phyloP scores from a whole-genome alignment of 2,797 vertebrate species.

The Typhlichthys eigenmanni region DNA sequence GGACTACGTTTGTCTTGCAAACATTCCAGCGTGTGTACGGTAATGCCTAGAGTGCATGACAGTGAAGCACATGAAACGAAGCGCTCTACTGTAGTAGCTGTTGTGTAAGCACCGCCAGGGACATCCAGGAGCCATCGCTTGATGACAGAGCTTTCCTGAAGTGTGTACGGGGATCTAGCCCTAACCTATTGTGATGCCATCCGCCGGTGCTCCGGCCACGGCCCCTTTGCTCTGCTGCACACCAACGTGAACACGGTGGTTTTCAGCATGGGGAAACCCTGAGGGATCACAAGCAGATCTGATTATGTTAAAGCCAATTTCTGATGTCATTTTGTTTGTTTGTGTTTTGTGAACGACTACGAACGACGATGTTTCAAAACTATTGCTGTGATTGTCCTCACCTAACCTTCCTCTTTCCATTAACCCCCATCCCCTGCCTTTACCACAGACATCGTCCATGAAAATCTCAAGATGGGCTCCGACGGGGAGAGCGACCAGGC shows the following conservation, averaged over 20 bases:
- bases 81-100: neutral
- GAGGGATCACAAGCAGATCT: no score
- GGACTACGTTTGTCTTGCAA: no score
- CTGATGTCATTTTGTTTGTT: no score
- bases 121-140: constrained; percentile 2
- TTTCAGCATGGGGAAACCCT: no score
- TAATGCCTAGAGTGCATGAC: neutral
- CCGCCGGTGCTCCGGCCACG: neutral
- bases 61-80: neutral
- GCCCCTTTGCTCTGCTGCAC: no score
- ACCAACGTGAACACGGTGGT: no score
- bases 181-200: constrained; percentile 27
- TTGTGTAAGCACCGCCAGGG: neutral
- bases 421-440: neutral
- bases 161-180: constrained; percentile 18
- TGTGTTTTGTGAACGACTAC: no score
- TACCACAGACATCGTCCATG: constrained; percentile 89
- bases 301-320: no score
- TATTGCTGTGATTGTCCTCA: neutral
- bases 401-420: neutral
- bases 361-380: neutral
- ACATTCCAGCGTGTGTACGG: no score
- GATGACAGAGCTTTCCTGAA: constrained; percentile 27
- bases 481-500: constrained; percentile 97
- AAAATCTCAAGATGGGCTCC: constrained; percentile 96